phyloP scores from a whole-genome alignment of 1,140 invertebrate genomes.

The Pseudachorutes palmiensis region DNA sequence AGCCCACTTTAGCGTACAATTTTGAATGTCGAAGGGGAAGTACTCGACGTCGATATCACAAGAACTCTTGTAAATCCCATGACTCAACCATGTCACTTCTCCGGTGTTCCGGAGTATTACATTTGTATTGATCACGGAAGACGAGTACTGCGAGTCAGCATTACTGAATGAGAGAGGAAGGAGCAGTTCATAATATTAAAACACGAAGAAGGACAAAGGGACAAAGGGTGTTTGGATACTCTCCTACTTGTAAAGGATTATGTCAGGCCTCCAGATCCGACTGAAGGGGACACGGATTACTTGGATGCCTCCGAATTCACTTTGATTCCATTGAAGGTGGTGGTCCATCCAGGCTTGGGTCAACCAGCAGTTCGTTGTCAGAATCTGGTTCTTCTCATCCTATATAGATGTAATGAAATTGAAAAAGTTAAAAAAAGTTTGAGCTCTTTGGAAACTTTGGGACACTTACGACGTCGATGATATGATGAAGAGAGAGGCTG shows the following conservation, averaged over 20 bases:
- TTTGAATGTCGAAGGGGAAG: conserved; percentile 89
- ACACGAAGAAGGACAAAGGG: conserved; percentile 10
- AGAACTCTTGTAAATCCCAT: conserved; percentile 76
- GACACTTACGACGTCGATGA: conserved; percentile 66
- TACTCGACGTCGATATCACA: conserved; percentile 88
- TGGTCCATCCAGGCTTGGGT: conserved; percentile 82
- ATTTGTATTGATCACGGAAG: conserved; percentile 71
- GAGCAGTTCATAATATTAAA: not conserved
- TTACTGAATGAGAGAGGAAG: conserved; percentile 46
- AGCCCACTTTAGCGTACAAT: conserved; percentile 87
- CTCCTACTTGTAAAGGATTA: conserved; percentile 76
- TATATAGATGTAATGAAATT: conserved; percentile 38
- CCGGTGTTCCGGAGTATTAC: conserved; percentile 65
- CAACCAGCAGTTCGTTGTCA: conserved; percentile 87
- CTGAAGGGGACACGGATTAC: conserved; percentile 71
- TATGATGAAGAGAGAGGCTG: conserved; percentile 69
- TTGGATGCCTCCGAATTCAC: conserved; percentile 73
- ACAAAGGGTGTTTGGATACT: no score
- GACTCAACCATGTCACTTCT: conserved; percentile 67
- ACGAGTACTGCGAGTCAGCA: conserved; percentile 70
- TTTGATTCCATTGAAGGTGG: conserved; percentile 76
- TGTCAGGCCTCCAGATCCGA: conserved; percentile 75
- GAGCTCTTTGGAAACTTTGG: not conserved
- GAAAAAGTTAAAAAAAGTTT: not conserved
- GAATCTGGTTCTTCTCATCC: conserved; percentile 59